A percentile compares a stretch with the other conserved stretches of the same genome.
Evolutionary conservation across 2,888 invertebrate species (phyloP).

Genomic region (Lepidonotus clava): DNA sequence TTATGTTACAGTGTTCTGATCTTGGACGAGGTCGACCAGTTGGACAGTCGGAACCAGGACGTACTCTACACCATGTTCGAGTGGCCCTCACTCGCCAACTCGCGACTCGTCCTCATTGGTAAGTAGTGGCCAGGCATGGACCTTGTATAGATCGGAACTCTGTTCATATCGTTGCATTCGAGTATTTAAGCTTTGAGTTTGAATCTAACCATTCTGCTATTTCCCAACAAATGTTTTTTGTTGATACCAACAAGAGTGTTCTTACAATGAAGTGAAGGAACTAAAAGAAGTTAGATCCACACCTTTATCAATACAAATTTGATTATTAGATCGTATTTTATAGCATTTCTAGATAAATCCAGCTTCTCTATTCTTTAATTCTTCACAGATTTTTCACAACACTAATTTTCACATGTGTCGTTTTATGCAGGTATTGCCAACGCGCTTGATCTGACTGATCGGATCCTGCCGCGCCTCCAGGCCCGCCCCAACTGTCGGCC

Average conservation of each 20-base stretch:
- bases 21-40: constrained; percentile 96
- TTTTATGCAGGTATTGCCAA: constrained; percentile 88
- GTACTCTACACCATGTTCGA: constrained; percentile 96
- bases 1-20: constrained; percentile 84
- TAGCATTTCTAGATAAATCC: too few relatives aligned
- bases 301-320: too few relatives aligned
- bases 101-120: constrained; percentile 91
- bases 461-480: constrained; percentile 92
- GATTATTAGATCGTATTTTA: too few relatives aligned
- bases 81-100: constrained; percentile 89
- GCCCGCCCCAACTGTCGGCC: constrained; percentile 84
- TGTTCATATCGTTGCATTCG: too few relatives aligned
- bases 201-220: not conserved
- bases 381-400: too few relatives aligned
- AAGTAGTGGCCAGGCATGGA: too few relatives aligned
- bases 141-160: too few relatives aligned
- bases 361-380: too few relatives aligned
- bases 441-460: constrained; percentile 95
- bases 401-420: too few relatives aligned
- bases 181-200: too few relatives aligned
- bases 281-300: too few relatives aligned
- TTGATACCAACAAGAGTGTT: not conserved
- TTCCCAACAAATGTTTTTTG: not conserved
- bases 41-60: constrained; percentile 88
- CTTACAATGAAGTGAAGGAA: too few relatives aligned